A percentile compares a stretch with the other conserved stretches of the same genome.
These are phyloP conservation scores for Hippocampus abdominalis DNA, from an alignment of 2,113 vertebrate species.

Conservation along the genomic window DNA sequence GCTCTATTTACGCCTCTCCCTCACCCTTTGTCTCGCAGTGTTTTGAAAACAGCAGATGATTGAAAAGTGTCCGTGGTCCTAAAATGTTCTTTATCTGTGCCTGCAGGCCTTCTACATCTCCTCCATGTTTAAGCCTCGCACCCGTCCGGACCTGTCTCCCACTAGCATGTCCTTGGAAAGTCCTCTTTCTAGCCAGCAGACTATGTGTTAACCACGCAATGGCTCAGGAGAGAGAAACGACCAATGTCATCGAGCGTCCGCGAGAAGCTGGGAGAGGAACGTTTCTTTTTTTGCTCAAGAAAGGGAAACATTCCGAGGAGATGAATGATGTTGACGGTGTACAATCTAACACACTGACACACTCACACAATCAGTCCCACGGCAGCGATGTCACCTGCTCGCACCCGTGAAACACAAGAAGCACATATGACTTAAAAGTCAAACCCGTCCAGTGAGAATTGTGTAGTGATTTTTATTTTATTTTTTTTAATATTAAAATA, in stretches of 20 bases:
- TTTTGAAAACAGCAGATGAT: slow-evolving; percentile 39
- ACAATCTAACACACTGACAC: slow-evolving; percentile 52
- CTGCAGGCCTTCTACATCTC: slow-evolving; percentile 78
- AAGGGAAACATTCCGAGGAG: slow-evolving; percentile 45
- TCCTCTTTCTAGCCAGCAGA: slow-evolving; percentile 76
- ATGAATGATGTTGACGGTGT: slow-evolving; percentile 27
- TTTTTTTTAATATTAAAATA: slow-evolving; percentile 49
- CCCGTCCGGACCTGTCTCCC: slow-evolving; percentile 51
- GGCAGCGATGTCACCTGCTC: slow-evolving; percentile 38
- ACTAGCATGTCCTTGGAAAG: slow-evolving; percentile 67
- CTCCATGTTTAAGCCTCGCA: slow-evolving; percentile 72
- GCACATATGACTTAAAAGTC: slow-evolving; percentile 57
- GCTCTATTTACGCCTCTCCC: slow-evolving; percentile 15
- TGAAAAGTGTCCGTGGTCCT: slow-evolving; percentile 41
- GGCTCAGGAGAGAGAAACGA: slow-evolving; percentile 19
- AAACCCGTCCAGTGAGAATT: slow-evolving; percentile 59
- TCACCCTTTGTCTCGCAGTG: slow-evolving; percentile 8
- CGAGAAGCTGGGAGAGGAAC: slow-evolving; percentile 12
- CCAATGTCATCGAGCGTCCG: slow-evolving; percentile 25
- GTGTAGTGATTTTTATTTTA: slow-evolving; percentile 40
- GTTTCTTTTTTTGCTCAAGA: slow-evolving; percentile 9
- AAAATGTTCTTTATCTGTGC: slow-evolving; percentile 31
- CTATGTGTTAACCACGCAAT: slow-evolving; percentile 71
- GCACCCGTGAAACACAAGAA: slow-evolving; percentile 48
- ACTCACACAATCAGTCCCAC: slow-evolving; percentile 35